A percentile compares a stretch with the other conserved stretches of the same genome.
Evolutionary conservation across 2,888 invertebrate genomes (phyloP).

Genomic region (Iphiclides podalirius): DNA sequence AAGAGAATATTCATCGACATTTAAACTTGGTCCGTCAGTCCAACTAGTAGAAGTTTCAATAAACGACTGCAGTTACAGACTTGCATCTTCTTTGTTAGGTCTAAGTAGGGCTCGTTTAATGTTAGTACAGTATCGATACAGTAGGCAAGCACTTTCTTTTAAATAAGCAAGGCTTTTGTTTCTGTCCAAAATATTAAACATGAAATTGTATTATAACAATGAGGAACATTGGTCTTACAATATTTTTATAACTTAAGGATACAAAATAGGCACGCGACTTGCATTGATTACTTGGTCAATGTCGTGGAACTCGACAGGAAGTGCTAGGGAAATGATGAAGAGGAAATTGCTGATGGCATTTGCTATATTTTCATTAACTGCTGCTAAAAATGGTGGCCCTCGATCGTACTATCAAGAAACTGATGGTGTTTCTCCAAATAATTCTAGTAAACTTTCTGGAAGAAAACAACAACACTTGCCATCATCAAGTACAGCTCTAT

Average conservation of each 20-base stretch:
- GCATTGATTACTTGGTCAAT: conserved; percentile 7
- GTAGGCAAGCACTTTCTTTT: conserved; percentile 5
- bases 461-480: conserved; percentile 5
- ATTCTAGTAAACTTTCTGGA: background rate
- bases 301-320: conserved; percentile 11
- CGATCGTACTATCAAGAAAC: background rate
- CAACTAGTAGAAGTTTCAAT: no score
- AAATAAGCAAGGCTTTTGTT: conserved; percentile 18
- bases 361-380: conserved; percentile 11
- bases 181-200: conserved; percentile 18
- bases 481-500: conserved; percentile 33
- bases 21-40: no score
- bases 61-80: no score
- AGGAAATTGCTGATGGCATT: conserved; percentile 17
- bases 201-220: conserved; percentile 20
- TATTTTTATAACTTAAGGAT: conserved; percentile 18
- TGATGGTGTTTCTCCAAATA: background rate
- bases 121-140: no score
- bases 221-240: conserved; percentile 4
- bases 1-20: no score
- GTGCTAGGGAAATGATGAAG: conserved; percentile 14
- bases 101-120: no score
- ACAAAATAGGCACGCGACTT: conserved; percentile 19
- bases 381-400: conserved; percentile 1
- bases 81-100: no score